Evolutionary conservation across 2,113 vertebrate species (phyloP).

Genomic region (Hystrix brachyura): DNA sequence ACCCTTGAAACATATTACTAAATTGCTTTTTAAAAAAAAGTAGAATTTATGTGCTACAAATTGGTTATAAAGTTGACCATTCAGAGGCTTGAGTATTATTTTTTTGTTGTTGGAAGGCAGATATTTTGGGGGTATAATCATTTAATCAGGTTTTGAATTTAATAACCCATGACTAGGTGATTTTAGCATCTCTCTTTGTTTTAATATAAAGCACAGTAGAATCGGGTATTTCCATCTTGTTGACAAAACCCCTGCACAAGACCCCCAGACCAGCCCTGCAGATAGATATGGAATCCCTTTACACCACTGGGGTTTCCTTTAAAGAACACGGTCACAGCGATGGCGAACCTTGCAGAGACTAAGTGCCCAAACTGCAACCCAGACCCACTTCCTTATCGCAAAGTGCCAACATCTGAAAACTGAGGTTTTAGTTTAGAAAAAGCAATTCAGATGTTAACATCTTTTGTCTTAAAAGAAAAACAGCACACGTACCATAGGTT

Average conservation of each 20-base stretch:
- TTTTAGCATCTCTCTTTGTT: slow-evolving; percentile 10
- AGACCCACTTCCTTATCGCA: too few species aligned
- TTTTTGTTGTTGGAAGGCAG: neutral
- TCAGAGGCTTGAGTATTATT: neutral
- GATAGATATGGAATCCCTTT: neutral
- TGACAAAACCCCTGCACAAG: neutral
- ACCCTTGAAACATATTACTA: neutral
- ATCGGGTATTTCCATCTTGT: neutral
- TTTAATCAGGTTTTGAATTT: neutral
- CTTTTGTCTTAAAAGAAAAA: neutral
- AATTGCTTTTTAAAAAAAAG: slow-evolving; percentile 27
- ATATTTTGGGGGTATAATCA: neutral
- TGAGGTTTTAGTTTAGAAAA: too few species aligned
- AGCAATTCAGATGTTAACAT: too few species aligned
- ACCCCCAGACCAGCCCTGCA: neutral
- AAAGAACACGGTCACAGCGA: neutral
- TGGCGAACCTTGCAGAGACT: neutral
- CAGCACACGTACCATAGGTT: neutral
- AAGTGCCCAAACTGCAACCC: too few species aligned
- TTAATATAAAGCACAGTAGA: neutral
- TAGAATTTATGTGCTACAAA: neutral
- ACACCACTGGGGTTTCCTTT: too few species aligned
- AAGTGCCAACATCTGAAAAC: too few species aligned
- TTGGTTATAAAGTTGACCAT: slow-evolving; percentile 1
- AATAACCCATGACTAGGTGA: neutral